Conservation (phyloP, 2,797 vertebrate genomes). For the Oophaga sylvatica region DNA sequence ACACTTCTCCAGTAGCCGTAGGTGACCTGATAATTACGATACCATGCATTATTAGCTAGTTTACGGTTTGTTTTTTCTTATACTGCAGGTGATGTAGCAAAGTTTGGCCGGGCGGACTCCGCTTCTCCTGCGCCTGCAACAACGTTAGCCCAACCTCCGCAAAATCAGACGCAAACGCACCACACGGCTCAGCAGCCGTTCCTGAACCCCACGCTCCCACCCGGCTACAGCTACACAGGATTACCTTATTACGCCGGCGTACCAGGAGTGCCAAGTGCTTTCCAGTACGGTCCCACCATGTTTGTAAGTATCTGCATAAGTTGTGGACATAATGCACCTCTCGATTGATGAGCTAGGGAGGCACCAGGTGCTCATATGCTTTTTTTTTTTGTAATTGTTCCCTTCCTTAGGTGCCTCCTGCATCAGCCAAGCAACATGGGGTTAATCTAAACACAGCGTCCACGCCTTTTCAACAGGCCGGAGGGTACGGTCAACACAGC, state of each 20-base stretch:
- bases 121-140: slow-evolving; percentile 90
- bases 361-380: no score
- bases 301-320: slow-evolving; percentile 78
- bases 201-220: slow-evolving; percentile 90
- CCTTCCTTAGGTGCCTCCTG: slow-evolving; percentile 80
- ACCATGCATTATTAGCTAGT: no score
- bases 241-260: slow-evolving; percentile 90
- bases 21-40: no score
- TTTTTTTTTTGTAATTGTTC: background rate
- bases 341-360: no score
- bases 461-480: slow-evolving; percentile 89
- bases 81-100: slow-evolving; percentile 87
- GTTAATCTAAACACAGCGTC: slow-evolving; percentile 82
- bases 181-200: slow-evolving; percentile 93
- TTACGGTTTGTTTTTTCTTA: background rate
- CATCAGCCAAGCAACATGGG: slow-evolving; percentile 91
- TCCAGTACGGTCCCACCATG: slow-evolving; percentile 94
- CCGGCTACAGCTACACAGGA: slow-evolving; percentile 94
- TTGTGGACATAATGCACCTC: background rate
- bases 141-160: slow-evolving; percentile 84
- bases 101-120: slow-evolving; percentile 93
- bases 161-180: slow-evolving; percentile 88
- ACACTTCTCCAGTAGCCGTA: no score
- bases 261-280: slow-evolving; percentile 87
- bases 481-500: slow-evolving; percentile 88